Evolutionary conservation across 2,888 invertebrate genomes (phyloP).

Genomic region (Osedax frankpressi): DNA sequence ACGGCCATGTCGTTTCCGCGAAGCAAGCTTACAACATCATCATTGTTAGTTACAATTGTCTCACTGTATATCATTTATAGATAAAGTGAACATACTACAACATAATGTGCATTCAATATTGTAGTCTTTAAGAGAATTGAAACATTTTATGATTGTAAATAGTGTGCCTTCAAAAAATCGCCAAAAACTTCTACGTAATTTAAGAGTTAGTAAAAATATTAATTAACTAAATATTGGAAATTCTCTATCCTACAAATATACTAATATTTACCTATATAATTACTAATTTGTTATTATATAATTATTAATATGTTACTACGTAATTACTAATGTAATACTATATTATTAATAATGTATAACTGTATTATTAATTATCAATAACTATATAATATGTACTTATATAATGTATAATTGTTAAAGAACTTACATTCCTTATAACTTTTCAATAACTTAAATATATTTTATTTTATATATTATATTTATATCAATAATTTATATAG

Average conservation of each 20-base stretch:
- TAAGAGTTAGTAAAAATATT: conserved; percentile 37
- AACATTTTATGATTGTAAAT: conserved; percentile 38
- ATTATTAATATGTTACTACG: too few species aligned
- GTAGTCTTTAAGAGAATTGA: conserved; percentile 36
- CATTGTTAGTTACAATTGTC: conserved; percentile 28
- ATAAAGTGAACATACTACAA: neutral
- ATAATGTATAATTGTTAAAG: too few species aligned
- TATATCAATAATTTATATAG: too few species aligned
- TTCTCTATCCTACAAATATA: neutral
- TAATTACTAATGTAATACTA: too few species aligned
- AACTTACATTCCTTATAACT: too few species aligned
- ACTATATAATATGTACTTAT: too few species aligned
- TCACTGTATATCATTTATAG: too few species aligned
- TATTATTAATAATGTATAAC: too few species aligned
- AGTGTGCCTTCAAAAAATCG: conserved; percentile 39
- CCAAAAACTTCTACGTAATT: conserved; percentile 44
- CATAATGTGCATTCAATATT: conserved; percentile 34
- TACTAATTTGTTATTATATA: too few species aligned
- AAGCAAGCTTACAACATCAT: conserved; percentile 33
- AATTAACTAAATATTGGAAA: neutral
- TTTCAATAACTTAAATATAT: too few species aligned
- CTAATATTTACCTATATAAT: neutral
- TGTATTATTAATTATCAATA: too few species aligned
- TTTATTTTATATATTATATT: too few species aligned
- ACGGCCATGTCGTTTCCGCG: conserved; percentile 33